Evolutionary conservation across 2,888 invertebrate species (phyloP).

Genomic region (Heliothis peltigera): DNA sequence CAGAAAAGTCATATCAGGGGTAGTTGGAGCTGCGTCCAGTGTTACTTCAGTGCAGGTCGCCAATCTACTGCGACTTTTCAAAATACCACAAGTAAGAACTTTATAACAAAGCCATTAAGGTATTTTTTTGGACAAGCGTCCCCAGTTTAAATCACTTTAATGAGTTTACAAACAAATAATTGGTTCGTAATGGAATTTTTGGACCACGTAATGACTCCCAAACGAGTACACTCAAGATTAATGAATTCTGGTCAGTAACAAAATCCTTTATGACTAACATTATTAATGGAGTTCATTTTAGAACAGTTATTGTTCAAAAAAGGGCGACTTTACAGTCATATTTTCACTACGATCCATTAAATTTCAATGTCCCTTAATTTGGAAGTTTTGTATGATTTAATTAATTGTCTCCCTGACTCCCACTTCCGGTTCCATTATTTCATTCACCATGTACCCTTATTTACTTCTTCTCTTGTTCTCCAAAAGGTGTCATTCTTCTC

Average conservation of each 20-base stretch:
- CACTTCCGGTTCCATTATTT: not conserved
- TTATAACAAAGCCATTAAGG: not conserved
- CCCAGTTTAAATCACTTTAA: not conserved
- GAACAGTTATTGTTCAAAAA: not conserved
- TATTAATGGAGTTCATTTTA: not conserved
- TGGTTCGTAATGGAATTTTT: constrained; percentile 1
- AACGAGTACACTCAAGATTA: not conserved
- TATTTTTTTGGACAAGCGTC: not conserved
- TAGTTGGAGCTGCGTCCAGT: constrained; percentile 91
- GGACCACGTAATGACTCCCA: not conserved
- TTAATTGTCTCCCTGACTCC: not conserved
- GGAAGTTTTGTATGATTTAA: not conserved
- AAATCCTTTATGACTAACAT: not conserved
- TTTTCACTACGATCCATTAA: not conserved
- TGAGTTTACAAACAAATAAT: not conserved
- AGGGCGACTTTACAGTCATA: no score
- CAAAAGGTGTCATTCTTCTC: constrained; percentile 97
- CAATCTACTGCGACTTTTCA: constrained; percentile 94
- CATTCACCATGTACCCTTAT: not conserved
- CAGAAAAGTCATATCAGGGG: constrained; percentile 92
- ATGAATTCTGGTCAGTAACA: not conserved
- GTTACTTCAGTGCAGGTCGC: constrained; percentile 99
- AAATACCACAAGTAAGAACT: constrained; percentile 93
- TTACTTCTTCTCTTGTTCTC: constrained; percentile 45
- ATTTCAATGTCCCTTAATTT: not conserved